Base-by-base conservation (phyloP, 2,113 vertebrate genomes). In the Zapornia atra region DNA sequence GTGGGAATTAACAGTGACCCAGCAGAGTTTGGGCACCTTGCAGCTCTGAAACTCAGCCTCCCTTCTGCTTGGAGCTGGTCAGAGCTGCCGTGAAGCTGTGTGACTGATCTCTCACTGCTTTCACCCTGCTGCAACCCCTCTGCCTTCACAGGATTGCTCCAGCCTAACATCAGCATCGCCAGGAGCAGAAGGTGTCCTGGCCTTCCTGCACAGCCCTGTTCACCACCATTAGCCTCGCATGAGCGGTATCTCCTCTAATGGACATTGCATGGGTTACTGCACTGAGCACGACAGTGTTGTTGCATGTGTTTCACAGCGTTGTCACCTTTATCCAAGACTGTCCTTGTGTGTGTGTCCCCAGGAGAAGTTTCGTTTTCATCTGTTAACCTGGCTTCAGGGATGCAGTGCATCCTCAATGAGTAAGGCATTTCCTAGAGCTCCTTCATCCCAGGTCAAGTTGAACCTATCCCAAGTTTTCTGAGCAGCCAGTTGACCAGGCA, bases 221-320 rank as follows among this genome's bases (percentile, higher is more conserved):
- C 72, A 15, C 57, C 33, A 4, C 82, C 2, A 2, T 36, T 29
- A 22, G 80, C 94, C 75, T 92, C 24, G 95, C 97, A 96, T 40
- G 90, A 94, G 90, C 76, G 21, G 94, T 70, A 94, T 97, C 97
- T 96, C 97, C 95, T 97, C 51, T 56, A 69, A 77, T 90, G 96
- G 95, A 22, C 90, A 65, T 38, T 82, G 96, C 96, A 94, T 97
- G 97, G 50, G 40, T 82, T 42, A 3, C 63, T 44, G 64, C 57
- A 64, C 33, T 1, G 14, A 82, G 95, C 96, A 95, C 64, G 97
- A 33, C 59, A 3, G 42, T 82, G 65, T 28, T 34, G 82, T 75
- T 97, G 97, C 97, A 97, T 53, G 96, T 38, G 77, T 80, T 75
- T 60, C 17, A 2, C 63, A 33, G 10, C 0, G 5, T 78, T 76